Evolutionary conservation across 2,797 vertebrate species (phyloP).

Genomic region (Poeciliopsis paucimaculata): DNA sequence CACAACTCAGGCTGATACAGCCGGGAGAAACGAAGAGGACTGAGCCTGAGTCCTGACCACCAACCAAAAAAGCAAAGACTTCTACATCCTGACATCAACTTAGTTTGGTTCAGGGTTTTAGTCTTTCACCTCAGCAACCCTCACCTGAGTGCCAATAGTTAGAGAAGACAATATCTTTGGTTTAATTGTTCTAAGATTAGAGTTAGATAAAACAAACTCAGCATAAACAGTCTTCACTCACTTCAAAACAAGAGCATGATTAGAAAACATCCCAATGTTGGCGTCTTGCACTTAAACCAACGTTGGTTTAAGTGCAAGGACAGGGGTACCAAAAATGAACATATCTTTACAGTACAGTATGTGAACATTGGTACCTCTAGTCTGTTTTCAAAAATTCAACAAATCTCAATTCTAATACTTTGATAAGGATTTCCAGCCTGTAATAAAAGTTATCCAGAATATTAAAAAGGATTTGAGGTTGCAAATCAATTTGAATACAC

Average conservation of each 20-base stretch:
- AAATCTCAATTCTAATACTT: background rate
- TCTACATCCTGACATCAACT: slow-evolving; percentile 20
- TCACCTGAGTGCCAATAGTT: background rate
- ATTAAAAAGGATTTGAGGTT: background rate
- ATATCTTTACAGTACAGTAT: background rate
- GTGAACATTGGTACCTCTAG: background rate
- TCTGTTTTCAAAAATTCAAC: background rate
- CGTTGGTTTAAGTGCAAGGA: background rate
- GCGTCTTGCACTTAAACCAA: background rate
- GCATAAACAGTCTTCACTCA: background rate
- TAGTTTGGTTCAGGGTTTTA: slow-evolving; percentile 17
- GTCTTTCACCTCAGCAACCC: slow-evolving; percentile 30
- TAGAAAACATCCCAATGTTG: background rate
- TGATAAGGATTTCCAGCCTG: background rate
- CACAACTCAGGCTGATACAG: slow-evolving; percentile 46
- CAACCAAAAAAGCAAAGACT: slow-evolving; percentile 39
- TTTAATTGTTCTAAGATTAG: background rate
- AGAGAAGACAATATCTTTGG: background rate
- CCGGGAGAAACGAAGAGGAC: slow-evolving; percentile 17
- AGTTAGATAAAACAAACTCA: background rate
- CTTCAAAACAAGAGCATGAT: background rate
- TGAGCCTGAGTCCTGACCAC: slow-evolving; percentile 31
- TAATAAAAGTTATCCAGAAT: background rate
- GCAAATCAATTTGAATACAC: background rate
- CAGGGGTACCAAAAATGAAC: background rate